Evolutionary conservation across 2,797 vertebrate species (phyloP), one percentile per base, ranked within the genome.

Genomic region (Setipinna tenuifilis): DNA sequence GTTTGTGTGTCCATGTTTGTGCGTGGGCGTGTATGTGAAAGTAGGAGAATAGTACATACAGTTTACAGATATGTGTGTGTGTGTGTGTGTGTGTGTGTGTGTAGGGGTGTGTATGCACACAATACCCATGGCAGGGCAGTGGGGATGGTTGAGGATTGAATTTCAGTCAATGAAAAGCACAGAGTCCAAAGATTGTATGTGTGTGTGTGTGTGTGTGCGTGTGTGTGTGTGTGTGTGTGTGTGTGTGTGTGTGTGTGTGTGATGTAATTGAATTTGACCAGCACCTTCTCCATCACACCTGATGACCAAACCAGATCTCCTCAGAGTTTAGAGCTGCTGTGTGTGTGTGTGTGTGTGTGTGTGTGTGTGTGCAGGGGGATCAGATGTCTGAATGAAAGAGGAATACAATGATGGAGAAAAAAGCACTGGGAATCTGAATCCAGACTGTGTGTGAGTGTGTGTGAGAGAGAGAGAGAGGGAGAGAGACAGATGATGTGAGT

Each of bases 301-400:
- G 87, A 90, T 90, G 87, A 90, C 80, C 84, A 87, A 88, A 87
- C 88, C 88, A 89, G 87, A 88, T 84, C 68, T 48, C 87, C 61
- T 50, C 54, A 57, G 81, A 87, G 78, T 12, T 65, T 28, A 59
- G 48, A 41, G 2, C 17, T 31, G 68, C n/a, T 75, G 68, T 75
- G 68, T 19, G 54, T 31, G 86, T 28, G 75, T 25, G 41, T 2
- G 62, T 65, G 62, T 75, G 62, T 68, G 7, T 68, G n/a, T 68
- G 62, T 68, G 62, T 23, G 62, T 28, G 62, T 1, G 62, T 28
- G n/a, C 10, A 25, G 2, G 23, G 54, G 21, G 58, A 61, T 61
- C 58, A 61, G 19, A 61, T 61, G 21, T 61, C 58, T 61, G 58
- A 21, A 61, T 21, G 58, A 61, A 57, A 57, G 58, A 61, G 14